Evolutionary conservation across 2,797 vertebrate species (phyloP).

Genomic region (Platalea minor): DNA sequence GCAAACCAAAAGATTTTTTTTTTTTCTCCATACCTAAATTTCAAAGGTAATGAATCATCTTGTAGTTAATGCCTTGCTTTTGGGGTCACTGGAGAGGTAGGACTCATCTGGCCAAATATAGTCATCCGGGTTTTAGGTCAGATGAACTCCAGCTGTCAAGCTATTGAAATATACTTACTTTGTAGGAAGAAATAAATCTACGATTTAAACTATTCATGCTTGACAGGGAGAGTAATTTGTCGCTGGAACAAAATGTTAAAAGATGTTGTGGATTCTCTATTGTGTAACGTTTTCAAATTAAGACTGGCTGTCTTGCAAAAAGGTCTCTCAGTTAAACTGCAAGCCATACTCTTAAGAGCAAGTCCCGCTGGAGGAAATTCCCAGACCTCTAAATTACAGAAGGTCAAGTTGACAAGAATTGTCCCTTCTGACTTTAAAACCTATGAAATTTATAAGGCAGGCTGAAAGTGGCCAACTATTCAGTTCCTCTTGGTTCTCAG

Average conservation of each 20-base stretch:
- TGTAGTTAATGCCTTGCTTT: background rate
- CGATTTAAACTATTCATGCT: slow-evolving; percentile 1
- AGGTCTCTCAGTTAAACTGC: background rate
- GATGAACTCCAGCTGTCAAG: background rate
- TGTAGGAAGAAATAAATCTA: slow-evolving; percentile 49
- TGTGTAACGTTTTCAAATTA: background rate
- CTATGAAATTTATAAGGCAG: background rate
- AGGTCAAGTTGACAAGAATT: background rate
- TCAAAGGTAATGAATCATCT: background rate
- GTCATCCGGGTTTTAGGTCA: background rate
- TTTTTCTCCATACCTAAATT: background rate
- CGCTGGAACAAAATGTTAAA: slow-evolving; percentile 9
- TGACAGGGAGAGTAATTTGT: slow-evolving; percentile 18
- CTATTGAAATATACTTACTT: slow-evolving; percentile 5
- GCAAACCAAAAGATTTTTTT: background rate
- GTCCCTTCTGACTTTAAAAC: background rate
- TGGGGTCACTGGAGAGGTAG: background rate
- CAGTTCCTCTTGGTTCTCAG: background rate
- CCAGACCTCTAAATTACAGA: background rate
- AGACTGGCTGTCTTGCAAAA: background rate
- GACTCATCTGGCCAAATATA: background rate
- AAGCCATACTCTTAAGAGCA: background rate
- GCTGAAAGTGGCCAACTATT: background rate
- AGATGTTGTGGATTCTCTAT: background rate
- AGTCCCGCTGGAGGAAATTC: background rate